phyloP scores from a whole-genome alignment of 2,113 vertebrate species.

The Aldabrachelys gigantea region DNA sequence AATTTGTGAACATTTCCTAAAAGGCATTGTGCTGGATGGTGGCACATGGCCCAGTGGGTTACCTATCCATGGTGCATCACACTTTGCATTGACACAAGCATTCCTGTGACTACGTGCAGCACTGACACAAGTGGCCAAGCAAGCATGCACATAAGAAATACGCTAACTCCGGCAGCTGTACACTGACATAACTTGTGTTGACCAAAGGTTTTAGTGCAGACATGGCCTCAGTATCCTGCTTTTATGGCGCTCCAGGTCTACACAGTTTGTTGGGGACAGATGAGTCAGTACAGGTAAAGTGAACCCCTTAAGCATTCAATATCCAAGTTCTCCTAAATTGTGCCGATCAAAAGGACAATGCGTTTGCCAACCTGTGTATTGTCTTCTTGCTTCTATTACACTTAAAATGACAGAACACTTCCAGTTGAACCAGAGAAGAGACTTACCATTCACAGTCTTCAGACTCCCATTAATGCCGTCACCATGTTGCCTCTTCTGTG shows the following conservation, averaged over 20 bases:
- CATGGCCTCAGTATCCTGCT: background rate
- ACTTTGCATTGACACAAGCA: background rate
- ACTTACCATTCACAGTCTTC: conserved; percentile 90
- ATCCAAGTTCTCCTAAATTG: background rate
- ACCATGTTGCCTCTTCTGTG: conserved; percentile 94
- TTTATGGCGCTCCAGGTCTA: background rate
- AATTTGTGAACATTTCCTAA: background rate
- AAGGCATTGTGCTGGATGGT: background rate
- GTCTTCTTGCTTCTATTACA: background rate
- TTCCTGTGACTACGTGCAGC: background rate
- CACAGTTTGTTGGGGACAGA: background rate
- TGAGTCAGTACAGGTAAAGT: rapidly evolving
- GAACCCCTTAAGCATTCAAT: background rate
- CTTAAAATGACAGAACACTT: background rate
- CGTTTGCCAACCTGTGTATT: background rate
- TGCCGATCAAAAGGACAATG: background rate
- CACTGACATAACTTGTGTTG: background rate
- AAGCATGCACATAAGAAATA: background rate
- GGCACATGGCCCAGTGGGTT: background rate
- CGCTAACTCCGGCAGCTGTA: background rate
- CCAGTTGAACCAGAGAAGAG: background rate
- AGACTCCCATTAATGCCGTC: conserved; percentile 86
- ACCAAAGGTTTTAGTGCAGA: background rate
- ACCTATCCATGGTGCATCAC: background rate
- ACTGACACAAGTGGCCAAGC: background rate